Base-by-base conservation (phyloP, 2,888 invertebrate species). In the Acanthosepion esculentum region DNA sequence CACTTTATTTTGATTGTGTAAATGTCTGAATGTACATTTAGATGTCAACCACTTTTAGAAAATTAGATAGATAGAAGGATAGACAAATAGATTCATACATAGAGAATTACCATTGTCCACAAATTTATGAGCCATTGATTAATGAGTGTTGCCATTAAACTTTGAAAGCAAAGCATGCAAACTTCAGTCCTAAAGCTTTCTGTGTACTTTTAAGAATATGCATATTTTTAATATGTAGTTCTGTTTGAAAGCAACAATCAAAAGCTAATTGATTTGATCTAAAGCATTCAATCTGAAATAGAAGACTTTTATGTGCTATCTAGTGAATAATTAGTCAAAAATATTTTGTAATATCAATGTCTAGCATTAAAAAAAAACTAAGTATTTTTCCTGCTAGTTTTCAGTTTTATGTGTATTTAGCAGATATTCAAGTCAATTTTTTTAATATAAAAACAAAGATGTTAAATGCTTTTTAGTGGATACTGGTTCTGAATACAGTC, bases 21-120 rank as follows among this genome's bases (percentile, higher is more conserved):
- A 78, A 78, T 78, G 78, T 78, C 78, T 78, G 78, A n/a, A 78
- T 78, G 78, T 78, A 78, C 78, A n/a, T n/a, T 78, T 78, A 78
- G 78, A 78, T n/a, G 78, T n/a, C n/a, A 78, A 78, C 8, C n/a
- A 78, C n/a, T 78, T 33, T 78, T 78, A 78, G 78, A n/a, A 78
- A n/a, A n/a, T n/a, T 33, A 78, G 78, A 78, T 12, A 78, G 78
- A 78, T 53, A 41, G 41, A 41, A 12, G 29, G 78, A n/a, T 78
- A 33, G 78, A 78, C 78, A 78, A 78, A 78, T 78, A 78, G 78
- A 78, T 78, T n/a, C 59, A 20, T 59, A 55, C 10, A n/a, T 29
- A 78, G 78, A 78, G 78, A 78, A 78, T n/a, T 78, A 78, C n/a
- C 78, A 78, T 18, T 78, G 78, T 78, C 78, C 33, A 78, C 12